Evolutionary conservation across 2,113 vertebrate species (phyloP).

Genomic region (Gopherus flavomarginatus): DNA sequence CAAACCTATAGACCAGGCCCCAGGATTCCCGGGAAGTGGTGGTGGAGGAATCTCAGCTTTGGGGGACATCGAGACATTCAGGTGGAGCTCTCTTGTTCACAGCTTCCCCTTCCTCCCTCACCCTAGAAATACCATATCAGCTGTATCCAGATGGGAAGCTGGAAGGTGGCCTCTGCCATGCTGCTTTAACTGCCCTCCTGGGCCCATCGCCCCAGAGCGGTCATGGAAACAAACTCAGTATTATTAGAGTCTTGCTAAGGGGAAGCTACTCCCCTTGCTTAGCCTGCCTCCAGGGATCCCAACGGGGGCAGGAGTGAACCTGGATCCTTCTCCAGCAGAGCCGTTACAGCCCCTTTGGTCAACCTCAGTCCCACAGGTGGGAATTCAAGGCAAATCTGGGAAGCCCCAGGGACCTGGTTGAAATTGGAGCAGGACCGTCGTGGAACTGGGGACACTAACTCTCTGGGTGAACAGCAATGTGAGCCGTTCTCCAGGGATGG

Average conservation of each 20-base stretch:
- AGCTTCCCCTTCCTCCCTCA: slow-evolving; percentile 55
- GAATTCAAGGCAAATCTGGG: background rate
- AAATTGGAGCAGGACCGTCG: background rate
- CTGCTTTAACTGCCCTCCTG: slow-evolving; percentile 70
- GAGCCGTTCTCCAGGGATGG: slow-evolving; percentile 36
- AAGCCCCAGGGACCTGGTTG: background rate
- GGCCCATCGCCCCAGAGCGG: slow-evolving; percentile 45
- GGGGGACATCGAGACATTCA: slow-evolving; percentile 55
- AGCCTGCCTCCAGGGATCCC: slow-evolving; percentile 47
- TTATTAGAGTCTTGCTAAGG: slow-evolving; percentile 64
- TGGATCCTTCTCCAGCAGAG: slow-evolving; percentile 54
- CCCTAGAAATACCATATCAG: slow-evolving; percentile 23
- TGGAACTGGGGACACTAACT: background rate
- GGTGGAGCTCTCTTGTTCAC: slow-evolving; percentile 66
- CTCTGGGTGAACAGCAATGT: background rate
- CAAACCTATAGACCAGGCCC: slow-evolving; percentile 58
- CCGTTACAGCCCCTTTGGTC: slow-evolving; percentile 16
- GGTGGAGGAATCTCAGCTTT: slow-evolving; percentile 51
- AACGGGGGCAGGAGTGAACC: slow-evolving; percentile 3
- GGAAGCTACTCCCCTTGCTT: background rate
- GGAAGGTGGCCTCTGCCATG: slow-evolving; percentile 69
- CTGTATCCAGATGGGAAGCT: slow-evolving; percentile 58
- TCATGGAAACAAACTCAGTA: slow-evolving; percentile 73
- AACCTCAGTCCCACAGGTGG: slow-evolving; percentile 31
- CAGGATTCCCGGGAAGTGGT: slow-evolving; percentile 49